Evolutionary conservation across 2,113 vertebrate species (phyloP).

Genomic region (Motacilla alba): DNA sequence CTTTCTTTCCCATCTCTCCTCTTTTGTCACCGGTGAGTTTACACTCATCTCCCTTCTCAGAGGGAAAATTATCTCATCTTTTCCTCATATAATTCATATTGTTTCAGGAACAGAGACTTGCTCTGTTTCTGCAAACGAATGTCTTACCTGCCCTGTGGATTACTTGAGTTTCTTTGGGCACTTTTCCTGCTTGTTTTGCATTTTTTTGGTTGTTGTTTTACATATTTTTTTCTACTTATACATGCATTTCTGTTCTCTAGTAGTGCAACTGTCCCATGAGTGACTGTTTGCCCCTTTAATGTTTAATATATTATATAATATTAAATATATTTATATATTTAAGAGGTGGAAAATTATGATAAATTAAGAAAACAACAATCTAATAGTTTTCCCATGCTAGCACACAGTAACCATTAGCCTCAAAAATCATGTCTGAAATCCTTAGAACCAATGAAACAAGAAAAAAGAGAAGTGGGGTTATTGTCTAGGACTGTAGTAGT

Average conservation of each 20-base stretch:
- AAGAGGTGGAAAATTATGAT: not conserved
- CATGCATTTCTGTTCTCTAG: not conserved
- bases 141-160: not conserved
- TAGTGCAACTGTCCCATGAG: not conserved
- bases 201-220: not conserved
- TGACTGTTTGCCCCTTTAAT: not conserved
- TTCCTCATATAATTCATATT: not conserved
- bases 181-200: not conserved
- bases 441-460: not conserved
- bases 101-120: not conserved
- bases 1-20: not conserved
- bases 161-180: not conserved
- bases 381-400: not conserved
- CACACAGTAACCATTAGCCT: not conserved
- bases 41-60: not conserved
- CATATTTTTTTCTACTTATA: not conserved
- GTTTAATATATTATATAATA: not conserved
- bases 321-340: not conserved
- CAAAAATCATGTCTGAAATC: not conserved
- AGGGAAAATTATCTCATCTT: not conserved
- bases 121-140: not conserved
- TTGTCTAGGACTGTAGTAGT: not conserved
- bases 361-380: not conserved
- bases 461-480: not conserved
- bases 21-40: not conserved